Evolutionary conservation across 2,888 invertebrate genomes (phyloP).

Genomic region (Tetranychus piercei): DNA sequence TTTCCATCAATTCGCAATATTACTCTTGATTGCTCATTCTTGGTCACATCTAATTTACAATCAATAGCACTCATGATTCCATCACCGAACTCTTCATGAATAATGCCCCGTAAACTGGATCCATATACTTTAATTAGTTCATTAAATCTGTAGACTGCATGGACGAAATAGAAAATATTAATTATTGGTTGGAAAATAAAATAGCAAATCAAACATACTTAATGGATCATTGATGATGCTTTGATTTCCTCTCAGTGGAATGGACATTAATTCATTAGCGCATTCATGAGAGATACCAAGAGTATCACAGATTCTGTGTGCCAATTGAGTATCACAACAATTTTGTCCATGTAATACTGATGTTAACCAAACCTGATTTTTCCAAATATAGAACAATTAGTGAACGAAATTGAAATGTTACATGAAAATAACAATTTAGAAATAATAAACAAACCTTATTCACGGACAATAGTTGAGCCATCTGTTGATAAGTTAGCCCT

Average conservation of each 20-base stretch:
- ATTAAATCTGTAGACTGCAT: conserved; percentile 18
- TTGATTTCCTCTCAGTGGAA: neutral
- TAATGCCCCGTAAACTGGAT: conserved; percentile 26
- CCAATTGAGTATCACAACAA: neutral
- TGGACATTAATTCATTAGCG: neutral
- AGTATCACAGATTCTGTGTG: neutral
- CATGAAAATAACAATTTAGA: neutral
- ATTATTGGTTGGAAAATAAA: neutral
- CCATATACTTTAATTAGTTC: conserved; percentile 28
- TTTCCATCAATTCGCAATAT: conserved; percentile 21
- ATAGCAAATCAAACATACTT: neutral
- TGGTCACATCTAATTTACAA: conserved; percentile 23
- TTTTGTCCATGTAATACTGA: neutral
- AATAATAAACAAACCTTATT: neutral
- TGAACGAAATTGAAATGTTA: no score
- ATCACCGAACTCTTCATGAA: conserved; percentile 28
- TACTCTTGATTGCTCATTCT: conserved; percentile 15
- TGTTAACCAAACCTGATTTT: neutral
- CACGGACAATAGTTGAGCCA: neutral
- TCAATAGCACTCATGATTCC: conserved; percentile 29
- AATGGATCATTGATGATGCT: neutral
- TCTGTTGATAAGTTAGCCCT: neutral
- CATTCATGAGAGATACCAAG: neutral
- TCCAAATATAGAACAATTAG: neutral
- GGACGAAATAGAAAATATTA: neutral